A percentile compares a stretch with the other conserved stretches of the same genome.
Evolutionary conservation across 2,888 invertebrate species (phyloP).

Genomic region (Drosophila affinis): DNA sequence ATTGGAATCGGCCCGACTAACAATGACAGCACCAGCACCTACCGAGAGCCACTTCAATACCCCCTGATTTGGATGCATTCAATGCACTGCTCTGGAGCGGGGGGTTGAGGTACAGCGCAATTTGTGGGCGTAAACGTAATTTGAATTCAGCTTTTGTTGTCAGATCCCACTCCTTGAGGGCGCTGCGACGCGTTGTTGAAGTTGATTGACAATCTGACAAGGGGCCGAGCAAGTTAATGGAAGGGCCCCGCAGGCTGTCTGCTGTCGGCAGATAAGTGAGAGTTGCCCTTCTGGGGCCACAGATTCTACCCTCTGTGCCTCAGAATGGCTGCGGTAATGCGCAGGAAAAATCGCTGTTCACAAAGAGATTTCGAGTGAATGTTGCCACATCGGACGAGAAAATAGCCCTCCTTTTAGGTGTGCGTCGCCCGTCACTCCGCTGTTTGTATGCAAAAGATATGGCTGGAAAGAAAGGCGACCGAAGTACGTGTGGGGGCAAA

Average conservation of each 20-base stretch:
- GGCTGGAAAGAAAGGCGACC: conserved; percentile 11
- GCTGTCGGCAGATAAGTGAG: conserved; percentile 48
- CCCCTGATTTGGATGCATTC: conserved; percentile 45
- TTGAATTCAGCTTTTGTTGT: conserved; percentile 57
- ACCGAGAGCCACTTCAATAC: not conserved
- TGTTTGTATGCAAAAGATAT: conserved; percentile 37
- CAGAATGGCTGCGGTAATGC: conserved; percentile 19
- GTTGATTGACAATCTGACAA: conserved; percentile 68
- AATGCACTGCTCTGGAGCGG: conserved; percentile 21
- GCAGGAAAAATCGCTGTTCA: conserved; percentile 36
- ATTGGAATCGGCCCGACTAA: conserved; percentile 45
- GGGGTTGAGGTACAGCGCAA: not conserved
- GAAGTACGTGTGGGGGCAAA: conserved; percentile 6
- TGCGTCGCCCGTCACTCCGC: conserved; percentile 46
- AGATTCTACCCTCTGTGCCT: conserved; percentile 14
- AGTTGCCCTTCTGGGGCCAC: conserved; percentile 29
- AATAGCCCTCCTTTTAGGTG: conserved; percentile 54
- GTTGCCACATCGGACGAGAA: conserved; percentile 32
- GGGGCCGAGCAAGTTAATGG: conserved; percentile 24
- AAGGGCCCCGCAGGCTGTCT: not conserved
- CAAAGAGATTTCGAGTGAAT: not conserved
- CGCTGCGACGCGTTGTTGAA: conserved; percentile 32
- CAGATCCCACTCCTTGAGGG: conserved; percentile 46
- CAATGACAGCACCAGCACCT: conserved; percentile 47
- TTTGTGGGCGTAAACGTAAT: conserved; percentile 41